Evolutionary conservation across 1,140 invertebrate species (phyloP).

Genomic region (Halyomorpha halys): DNA sequence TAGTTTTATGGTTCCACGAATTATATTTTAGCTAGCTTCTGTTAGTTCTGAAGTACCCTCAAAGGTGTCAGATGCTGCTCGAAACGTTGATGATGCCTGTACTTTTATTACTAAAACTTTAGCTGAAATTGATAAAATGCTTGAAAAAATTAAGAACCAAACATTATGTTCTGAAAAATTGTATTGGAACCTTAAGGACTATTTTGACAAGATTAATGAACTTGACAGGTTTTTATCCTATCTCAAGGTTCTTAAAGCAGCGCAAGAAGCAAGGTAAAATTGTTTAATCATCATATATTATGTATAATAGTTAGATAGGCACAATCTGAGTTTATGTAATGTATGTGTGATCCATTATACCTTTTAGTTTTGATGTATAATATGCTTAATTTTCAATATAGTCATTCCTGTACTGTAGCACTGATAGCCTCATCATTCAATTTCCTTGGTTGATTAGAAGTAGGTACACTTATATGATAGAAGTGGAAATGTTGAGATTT

Average conservation of each 20-base stretch:
- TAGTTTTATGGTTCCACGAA: not conserved
- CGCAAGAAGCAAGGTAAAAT: constrained; percentile 54
- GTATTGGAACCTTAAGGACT: constrained; percentile 36
- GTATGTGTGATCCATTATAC: too few species aligned
- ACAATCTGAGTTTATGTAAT: too few species aligned
- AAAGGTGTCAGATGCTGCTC: constrained; percentile 46
- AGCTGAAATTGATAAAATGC: constrained; percentile 17
- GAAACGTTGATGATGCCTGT: constrained; percentile 42
- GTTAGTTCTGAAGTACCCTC: constrained; percentile 47
- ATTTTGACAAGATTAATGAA: constrained; percentile 46
- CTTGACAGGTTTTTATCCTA: constrained; percentile 51
- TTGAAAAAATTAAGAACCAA: constrained; percentile 32
- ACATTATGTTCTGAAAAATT: constrained; percentile 1
- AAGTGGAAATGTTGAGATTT: too few species aligned
- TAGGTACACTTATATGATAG: too few species aligned
- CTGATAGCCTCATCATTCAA: too few species aligned
- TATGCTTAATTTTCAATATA: too few species aligned
- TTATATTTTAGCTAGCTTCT: constrained; percentile 44
- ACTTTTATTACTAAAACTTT: not conserved
- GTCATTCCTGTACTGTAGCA: too few species aligned
- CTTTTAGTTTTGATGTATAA: too few species aligned
- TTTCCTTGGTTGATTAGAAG: too few species aligned
- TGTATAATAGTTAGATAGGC: too few species aligned
- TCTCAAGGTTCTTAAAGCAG: constrained; percentile 48
- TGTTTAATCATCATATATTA: too few species aligned